Percentiles rank a stretch among this genome's conserved stretches.
Conservation (phyloP, 2,888 invertebrate genomes). For the Lepidocyrtinus sp. region DNA sequence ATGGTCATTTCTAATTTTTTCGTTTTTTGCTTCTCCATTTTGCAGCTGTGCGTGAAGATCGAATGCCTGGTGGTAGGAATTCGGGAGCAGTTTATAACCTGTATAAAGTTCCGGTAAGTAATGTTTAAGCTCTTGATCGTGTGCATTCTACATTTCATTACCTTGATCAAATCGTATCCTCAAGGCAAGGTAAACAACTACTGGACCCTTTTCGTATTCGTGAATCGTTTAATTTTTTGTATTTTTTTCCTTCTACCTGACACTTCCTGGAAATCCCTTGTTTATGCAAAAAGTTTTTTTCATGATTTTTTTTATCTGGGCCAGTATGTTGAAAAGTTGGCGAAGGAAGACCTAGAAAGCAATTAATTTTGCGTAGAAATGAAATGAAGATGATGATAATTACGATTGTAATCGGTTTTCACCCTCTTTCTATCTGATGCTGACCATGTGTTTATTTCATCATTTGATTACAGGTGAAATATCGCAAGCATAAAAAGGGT, state of each 20-base stretch:
- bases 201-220: slow-evolving; percentile 41
- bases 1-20: neutral
- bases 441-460: slow-evolving; percentile 8
- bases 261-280: slow-evolving; percentile 53
- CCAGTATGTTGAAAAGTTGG: slow-evolving; percentile 36
- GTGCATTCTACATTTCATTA: slow-evolving; percentile 4
- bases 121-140: neutral
- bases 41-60: slow-evolving; percentile 96
- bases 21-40: slow-evolving; percentile 65
- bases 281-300: slow-evolving; percentile 54
- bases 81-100: slow-evolving; percentile 99
- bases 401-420: neutral
- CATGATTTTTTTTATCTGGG: slow-evolving; percentile 43
- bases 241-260: slow-evolving; percentile 20
- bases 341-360: slow-evolving; percentile 3
- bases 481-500: slow-evolving; percentile 94
- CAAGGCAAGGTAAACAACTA: slow-evolving; percentile 49
- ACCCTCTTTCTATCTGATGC: neutral
- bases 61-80: slow-evolving; percentile 99
- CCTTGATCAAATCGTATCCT: slow-evolving; percentile 10
- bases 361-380: slow-evolving; percentile 1
- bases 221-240: slow-evolving; percentile 8
- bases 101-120: slow-evolving; percentile 82
- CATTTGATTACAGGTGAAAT: slow-evolving; percentile 84
- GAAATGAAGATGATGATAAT: neutral